Base-by-base conservation (phyloP, 2,797 vertebrate species). In the Gymnothorax reevesii region DNA sequence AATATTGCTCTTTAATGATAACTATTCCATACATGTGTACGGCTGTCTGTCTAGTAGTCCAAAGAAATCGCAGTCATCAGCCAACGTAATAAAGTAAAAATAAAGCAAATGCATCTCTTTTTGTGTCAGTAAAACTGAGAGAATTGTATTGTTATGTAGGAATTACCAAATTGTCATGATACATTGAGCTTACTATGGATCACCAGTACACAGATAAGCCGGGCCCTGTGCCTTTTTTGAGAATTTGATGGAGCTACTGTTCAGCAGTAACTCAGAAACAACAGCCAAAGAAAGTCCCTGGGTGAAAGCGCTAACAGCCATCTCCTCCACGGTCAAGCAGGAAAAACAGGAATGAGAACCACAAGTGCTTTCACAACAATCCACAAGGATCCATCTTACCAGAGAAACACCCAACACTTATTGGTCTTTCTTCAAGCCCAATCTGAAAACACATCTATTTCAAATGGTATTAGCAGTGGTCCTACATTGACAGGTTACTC, bases 291-390 rank as follows among this genome's bases (percentile, higher is more conserved):
- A 71, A 71, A 80, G 77, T 54, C 77, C 60, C n/a, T n/a, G 66
- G 62, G 79, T 52, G 52, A 62, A 59, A 25, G 22, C 27, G 71
- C 49, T 62, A 54, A 33, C 85, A 75, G 52, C 59, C 77, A 82
- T 93, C 95, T 95, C 93, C 94, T 91, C 89, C 89, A 92, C 88
- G 88, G 94, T 92, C 93, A 87, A 94, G 95, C 96, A 94, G 93
- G 96, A 96, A 97, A 96, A 96, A 96, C 96, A 93, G 95, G 96
- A 97, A 95, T 90, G 89, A 90, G 92, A 92, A 91, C 93, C 85
- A 93, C 91, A 52, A 27, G 82, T 88, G 86, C 92, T 96, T 96
- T 94, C 95, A 94, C 94, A 96, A 96, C 90, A 84, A 80, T 75
- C 83, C 88, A 77, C 82, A 88, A 89, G 94, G 94, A 93, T 88